Conservation (phyloP, 2,113 vertebrate species). For the Otus sunia region DNA sequence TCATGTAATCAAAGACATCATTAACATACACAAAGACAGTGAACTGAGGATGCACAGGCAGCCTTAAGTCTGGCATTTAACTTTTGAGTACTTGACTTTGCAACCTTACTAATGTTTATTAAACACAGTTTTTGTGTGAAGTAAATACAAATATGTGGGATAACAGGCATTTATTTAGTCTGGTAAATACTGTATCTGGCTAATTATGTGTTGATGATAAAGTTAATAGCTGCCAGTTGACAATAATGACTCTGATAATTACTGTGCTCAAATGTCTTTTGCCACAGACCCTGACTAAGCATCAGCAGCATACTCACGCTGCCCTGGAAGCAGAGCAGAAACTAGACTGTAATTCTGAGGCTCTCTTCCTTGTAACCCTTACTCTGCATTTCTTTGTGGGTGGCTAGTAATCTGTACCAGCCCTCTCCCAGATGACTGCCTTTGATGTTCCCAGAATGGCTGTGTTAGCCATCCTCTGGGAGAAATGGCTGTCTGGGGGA, state of each 20-base stretch:
- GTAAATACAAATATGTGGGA: constrained; percentile 44
- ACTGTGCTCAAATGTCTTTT: constrained; percentile 23
- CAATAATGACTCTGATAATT: constrained; percentile 45
- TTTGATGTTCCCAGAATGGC: constrained; percentile 19
- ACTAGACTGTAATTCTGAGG: background rate
- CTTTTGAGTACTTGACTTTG: background rate
- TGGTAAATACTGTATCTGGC: constrained; percentile 32
- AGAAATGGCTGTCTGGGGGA: background rate
- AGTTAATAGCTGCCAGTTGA: constrained; percentile 56
- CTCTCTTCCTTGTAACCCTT: background rate
- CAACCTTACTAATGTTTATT: background rate
- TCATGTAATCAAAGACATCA: background rate
- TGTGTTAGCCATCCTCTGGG: background rate
- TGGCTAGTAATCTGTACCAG: constrained; percentile 45
- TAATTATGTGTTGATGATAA: constrained; percentile 58
- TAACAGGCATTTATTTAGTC: constrained; percentile 52
- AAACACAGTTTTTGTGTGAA: constrained; percentile 36
- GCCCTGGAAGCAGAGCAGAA: constrained; percentile 8
- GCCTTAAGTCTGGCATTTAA: background rate
- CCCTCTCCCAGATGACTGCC: background rate
- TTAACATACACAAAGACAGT: background rate
- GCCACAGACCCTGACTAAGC: constrained; percentile 1
- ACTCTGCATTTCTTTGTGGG: constrained; percentile 1
- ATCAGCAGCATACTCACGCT: background rate
- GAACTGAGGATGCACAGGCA: background rate